phyloP scores from a whole-genome alignment of 2,113 vertebrate genomes.

The Epinephelus fuscoguttatus region DNA sequence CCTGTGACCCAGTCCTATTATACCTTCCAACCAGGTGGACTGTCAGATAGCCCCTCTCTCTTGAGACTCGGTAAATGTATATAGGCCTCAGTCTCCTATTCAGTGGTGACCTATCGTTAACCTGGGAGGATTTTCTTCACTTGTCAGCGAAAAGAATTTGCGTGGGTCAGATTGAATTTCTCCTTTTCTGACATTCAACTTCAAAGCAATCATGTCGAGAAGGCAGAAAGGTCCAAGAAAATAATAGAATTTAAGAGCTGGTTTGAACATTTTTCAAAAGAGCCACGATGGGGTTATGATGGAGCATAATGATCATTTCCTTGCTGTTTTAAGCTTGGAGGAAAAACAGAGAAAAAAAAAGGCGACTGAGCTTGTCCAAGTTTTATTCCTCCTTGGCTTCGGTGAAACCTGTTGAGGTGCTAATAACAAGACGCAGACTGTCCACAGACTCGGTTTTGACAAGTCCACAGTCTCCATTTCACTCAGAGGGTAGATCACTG shows the following conservation, averaged over 20 bases:
- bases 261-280: constrained; percentile 56
- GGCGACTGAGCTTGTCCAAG: constrained; percentile 12
- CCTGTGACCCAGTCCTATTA: constrained; percentile 60
- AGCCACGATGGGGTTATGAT: constrained; percentile 30
- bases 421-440: constrained; percentile 69
- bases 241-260: constrained; percentile 42
- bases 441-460: constrained; percentile 68
- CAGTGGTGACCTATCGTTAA: constrained; percentile 59
- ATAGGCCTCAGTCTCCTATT: constrained; percentile 32
- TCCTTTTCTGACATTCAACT: constrained; percentile 53
- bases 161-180: constrained; percentile 67
- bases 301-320: constrained; percentile 53
- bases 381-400: constrained; percentile 63
- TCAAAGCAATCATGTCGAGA: constrained; percentile 55
- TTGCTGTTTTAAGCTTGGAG: constrained; percentile 19
- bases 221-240: constrained; percentile 47
- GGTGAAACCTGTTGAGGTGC: constrained; percentile 65
- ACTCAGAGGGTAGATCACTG: constrained; percentile 46
- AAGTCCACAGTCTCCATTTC: constrained; percentile 71
- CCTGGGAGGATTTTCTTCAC: constrained; percentile 57
- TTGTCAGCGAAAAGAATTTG: constrained; percentile 54
- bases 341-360: not conserved
- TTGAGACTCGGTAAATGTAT: constrained; percentile 41
- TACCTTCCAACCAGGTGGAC: constrained; percentile 65
- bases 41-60: constrained; percentile 58